phyloP scores from a whole-genome alignment of 2,797 vertebrate species.

The Melanogrammus aeglefinus region DNA sequence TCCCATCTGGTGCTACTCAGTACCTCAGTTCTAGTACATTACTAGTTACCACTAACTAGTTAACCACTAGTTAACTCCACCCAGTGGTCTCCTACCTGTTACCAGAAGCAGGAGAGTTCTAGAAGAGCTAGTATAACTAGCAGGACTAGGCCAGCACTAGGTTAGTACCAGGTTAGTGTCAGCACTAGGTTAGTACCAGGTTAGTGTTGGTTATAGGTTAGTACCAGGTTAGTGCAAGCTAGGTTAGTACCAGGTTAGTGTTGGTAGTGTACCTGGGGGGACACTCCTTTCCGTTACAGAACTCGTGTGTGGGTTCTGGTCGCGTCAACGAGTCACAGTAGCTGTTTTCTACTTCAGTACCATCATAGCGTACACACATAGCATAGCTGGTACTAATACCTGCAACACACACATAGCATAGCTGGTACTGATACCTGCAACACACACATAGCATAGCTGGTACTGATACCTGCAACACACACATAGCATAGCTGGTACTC shows the following conservation, averaged over 20 bases:
- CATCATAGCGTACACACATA: constrained; percentile 84
- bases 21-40: too few relatives aligned
- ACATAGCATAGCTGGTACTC: background rate
- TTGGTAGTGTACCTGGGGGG: constrained; percentile 74
- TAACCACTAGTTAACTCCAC: background rate
- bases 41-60: background rate
- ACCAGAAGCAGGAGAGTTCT: too few relatives aligned
- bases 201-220: too few relatives aligned
- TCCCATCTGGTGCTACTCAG: background rate
- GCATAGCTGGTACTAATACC: constrained; percentile 82
- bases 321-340: constrained; percentile 83
- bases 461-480: constrained; percentile 16
- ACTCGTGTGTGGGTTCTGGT: constrained; percentile 85
- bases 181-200: background rate
- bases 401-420: constrained; percentile 63
- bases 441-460: constrained; percentile 27
- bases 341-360: constrained; percentile 84
- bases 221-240: too few relatives aligned
- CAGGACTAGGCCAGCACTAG: too few relatives aligned
- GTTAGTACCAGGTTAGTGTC: too few relatives aligned
- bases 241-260: background rate
- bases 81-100: too few relatives aligned
- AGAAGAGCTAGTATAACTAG: too few relatives aligned
- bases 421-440: constrained; percentile 78
- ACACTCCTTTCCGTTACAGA: constrained; percentile 86